These are phyloP conservation scores for Glandiceps talaboti DNA, from an alignment of 53 echinoderm and acorn worm species.

Conservation along the genomic window DNA sequence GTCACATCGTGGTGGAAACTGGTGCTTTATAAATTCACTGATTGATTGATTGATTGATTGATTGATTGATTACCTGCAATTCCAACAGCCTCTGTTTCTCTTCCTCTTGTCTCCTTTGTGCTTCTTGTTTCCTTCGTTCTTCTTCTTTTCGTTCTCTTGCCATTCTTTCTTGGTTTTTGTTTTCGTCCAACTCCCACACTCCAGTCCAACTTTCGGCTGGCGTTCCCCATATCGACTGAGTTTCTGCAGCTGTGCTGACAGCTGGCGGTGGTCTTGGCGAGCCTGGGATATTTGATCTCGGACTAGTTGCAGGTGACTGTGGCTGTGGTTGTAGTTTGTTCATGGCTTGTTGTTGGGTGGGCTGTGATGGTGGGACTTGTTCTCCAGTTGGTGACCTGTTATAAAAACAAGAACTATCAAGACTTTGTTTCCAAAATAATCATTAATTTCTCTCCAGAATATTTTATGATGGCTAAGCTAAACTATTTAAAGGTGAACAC, in stretches of 20 bases:
- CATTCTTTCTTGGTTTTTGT: slow-evolving; percentile 58
- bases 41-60: too few relatives aligned
- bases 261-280: neutral
- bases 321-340: neutral
- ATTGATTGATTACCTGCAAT: neutral
- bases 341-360: neutral
- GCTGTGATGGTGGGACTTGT: neutral
- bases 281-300: neutral
- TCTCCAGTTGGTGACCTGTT: neutral
- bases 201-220: neutral
- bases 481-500: too few relatives aligned
- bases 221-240: neutral
- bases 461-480: too few relatives aligned
- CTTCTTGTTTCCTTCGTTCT: slow-evolving; percentile 51
- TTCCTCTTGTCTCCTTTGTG: slow-evolving; percentile 33
- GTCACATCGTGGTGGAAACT: too few relatives aligned
- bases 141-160: slow-evolving; percentile 40
- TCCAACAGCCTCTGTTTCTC: neutral
- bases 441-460: too few relatives aligned
- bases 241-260: neutral
- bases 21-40: too few relatives aligned
- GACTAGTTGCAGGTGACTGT: neutral
- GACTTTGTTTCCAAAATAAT: too few relatives aligned
- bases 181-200: slow-evolving; percentile 13
- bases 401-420: too few relatives aligned